These are phyloP conservation scores for Mesorhabditis belari DNA, from an alignment of 2,888 invertebrate genomes.

Conservation along the genomic window DNA sequence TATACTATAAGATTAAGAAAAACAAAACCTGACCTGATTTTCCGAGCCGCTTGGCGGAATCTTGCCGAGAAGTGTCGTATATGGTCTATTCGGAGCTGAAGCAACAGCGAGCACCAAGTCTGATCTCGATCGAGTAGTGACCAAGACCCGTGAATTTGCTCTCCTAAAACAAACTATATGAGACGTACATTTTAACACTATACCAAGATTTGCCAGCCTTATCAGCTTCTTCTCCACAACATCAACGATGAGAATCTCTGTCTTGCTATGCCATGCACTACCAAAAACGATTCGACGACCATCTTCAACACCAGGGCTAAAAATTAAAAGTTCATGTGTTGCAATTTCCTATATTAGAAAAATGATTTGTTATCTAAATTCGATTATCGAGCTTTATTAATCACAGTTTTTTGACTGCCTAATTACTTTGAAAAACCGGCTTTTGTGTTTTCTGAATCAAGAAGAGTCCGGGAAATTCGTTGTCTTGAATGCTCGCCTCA, in stretches of 20 bases:
- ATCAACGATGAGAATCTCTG: constrained; percentile 33
- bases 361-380: no score
- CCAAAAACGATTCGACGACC: constrained; percentile 30
- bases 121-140: constrained; percentile 38
- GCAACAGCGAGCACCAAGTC: constrained; percentile 35
- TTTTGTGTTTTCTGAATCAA: constrained; percentile 5
- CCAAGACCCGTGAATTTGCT: constrained; percentile 34
- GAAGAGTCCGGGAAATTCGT: constrained; percentile 18
- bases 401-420: no score
- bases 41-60: constrained; percentile 21
- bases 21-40: background rate
- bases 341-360: no score
- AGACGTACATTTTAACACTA: background rate
- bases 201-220: constrained; percentile 30
- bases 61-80: constrained; percentile 24
- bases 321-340: no score
- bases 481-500: constrained; percentile 1
- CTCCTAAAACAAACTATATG: background rate
- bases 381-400: no score
- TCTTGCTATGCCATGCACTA: constrained; percentile 36
- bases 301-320: constrained; percentile 32
- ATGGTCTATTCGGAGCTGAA: constrained; percentile 42
- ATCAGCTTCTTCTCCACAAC: constrained; percentile 20
- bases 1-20: no score
- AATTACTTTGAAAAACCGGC: background rate